phyloP scores from a whole-genome alignment of 2,113 vertebrate genomes.

The Dendrocopos noguchii region DNA sequence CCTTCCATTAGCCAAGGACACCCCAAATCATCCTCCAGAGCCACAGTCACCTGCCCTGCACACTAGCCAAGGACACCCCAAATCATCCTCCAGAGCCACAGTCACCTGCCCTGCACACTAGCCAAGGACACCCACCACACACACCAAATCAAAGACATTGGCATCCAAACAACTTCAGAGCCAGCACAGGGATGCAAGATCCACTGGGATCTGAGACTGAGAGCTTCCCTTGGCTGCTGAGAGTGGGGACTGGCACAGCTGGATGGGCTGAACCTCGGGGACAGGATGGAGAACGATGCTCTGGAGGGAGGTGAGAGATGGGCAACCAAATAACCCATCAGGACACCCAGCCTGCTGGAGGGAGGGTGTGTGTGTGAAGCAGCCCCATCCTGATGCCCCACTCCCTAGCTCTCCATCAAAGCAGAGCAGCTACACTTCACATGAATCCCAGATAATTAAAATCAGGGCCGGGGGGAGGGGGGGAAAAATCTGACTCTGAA shows the following conservation, averaged over 20 bases:
- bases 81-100: background rate
- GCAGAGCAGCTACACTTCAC: background rate
- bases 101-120: background rate
- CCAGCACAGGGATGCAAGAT: background rate
- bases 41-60: too few relatives aligned
- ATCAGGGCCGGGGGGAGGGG: background rate
- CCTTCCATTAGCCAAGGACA: too few relatives aligned
- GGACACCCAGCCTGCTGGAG: fast-evolving
- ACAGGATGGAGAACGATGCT: background rate
- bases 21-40: background rate
- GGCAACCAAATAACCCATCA: background rate
- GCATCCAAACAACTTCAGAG: background rate
- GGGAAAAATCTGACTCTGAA: background rate
- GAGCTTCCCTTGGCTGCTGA: background rate
- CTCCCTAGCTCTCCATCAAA: background rate
- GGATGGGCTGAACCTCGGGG: background rate
- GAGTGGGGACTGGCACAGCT: background rate
- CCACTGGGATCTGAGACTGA: background rate
- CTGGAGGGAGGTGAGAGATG: background rate
- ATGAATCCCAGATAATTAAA: background rate
- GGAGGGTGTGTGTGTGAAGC: background rate
- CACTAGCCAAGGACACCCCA: too few relatives aligned
- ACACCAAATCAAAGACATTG: fast-evolving
- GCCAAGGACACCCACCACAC: background rate
- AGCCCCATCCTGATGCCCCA: background rate